Evolutionary conservation across 2,113 vertebrate genomes (phyloP).

Genomic region (Pachyramphus minor): DNA sequence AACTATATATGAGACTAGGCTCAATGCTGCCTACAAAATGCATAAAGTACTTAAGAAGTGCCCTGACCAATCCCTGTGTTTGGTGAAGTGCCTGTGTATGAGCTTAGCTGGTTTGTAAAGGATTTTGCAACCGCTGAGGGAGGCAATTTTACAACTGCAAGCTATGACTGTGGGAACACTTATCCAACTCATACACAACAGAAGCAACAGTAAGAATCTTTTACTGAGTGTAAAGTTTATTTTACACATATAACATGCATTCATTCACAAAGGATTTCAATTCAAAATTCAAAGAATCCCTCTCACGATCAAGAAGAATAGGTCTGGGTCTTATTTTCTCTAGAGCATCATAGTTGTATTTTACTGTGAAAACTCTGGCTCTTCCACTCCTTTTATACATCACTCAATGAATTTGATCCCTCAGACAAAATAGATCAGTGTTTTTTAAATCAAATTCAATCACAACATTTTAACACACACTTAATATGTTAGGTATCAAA

Average conservation of each 20-base stretch:
- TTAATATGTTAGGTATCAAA: neutral
- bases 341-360: neutral
- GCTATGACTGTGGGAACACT: neutral
- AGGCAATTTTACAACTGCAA: neutral
- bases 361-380: neutral
- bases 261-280: neutral
- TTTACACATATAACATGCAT: neutral
- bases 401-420: neutral
- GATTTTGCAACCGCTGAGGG: neutral
- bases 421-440: neutral
- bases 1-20: neutral
- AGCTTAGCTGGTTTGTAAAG: neutral
- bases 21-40: neutral
- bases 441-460: neutral
- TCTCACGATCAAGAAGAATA: neutral
- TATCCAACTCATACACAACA: fast-evolving
- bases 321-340: neutral
- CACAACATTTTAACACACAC: neutral
- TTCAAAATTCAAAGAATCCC: neutral
- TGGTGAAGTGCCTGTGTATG: neutral
- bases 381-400: neutral
- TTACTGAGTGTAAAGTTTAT: neutral
- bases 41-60: neutral
- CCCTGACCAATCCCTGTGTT: neutral
- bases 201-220: neutral